phyloP scores from a whole-genome alignment of 2,888 invertebrate genomes.

The Megalurothrips usitatus region DNA sequence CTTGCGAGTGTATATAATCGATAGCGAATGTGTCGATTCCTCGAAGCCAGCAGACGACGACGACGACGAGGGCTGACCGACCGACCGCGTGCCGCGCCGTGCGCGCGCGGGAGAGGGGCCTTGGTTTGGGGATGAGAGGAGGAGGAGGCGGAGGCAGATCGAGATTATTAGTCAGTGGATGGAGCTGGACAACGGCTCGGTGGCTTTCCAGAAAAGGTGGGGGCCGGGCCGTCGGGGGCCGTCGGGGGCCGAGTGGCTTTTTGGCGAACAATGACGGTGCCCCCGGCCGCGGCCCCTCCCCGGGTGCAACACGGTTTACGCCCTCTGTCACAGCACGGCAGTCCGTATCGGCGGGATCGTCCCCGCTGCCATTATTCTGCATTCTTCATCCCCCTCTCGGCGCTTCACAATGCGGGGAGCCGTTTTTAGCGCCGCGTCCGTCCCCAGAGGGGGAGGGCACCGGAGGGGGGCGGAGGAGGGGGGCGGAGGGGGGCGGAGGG shows the following conservation, averaged over 20 bases:
- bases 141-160: not conserved
- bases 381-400: no score
- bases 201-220: not conserved
- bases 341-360: no score
- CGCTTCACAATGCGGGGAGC: no score
- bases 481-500: no score
- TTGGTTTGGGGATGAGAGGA: no score
- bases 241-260: not conserved
- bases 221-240: no score
- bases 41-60: not conserved
- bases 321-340: not conserved
- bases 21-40: not conserved
- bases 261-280: not conserved
- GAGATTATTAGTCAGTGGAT: constrained; percentile 17
- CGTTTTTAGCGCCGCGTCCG: no score
- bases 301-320: not conserved
- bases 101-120: not conserved
- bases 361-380: not conserved
- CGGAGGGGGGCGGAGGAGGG: no score
- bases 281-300: not conserved
- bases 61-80: no score
- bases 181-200: not conserved
- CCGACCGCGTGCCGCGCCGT: not conserved
- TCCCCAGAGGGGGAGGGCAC: no score
- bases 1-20: not conserved